phyloP scores from a whole-genome alignment of 2,888 invertebrate species.

The Drosophila mettleri region DNA sequence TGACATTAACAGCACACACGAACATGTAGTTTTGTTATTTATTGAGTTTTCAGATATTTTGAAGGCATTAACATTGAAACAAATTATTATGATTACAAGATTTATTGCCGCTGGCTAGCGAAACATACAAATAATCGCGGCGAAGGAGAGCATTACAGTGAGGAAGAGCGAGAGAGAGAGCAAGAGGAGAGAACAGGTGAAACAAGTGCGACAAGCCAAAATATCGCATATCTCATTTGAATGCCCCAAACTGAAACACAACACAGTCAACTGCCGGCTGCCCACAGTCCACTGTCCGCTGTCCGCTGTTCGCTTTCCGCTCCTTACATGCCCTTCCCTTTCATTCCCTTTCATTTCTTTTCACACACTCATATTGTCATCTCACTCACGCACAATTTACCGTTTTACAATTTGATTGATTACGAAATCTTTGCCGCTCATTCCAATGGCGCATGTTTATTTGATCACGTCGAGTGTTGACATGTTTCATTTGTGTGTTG shows the following conservation, averaged over 20 bases:
- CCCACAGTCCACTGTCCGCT: not conserved
- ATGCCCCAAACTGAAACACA: constrained; percentile 40
- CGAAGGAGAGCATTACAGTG: constrained; percentile 11
- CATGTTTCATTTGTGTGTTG: constrained; percentile 21
- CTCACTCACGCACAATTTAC: constrained; percentile 58
- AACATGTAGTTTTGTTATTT: constrained; percentile 84
- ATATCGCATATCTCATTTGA: constrained; percentile 63
- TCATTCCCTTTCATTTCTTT: not conserved
- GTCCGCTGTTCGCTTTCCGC: constrained; percentile 5
- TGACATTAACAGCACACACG: constrained; percentile 84
- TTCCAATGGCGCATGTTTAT: constrained; percentile 30
- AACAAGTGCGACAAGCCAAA: constrained; percentile 35
- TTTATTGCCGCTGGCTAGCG: constrained; percentile 76
- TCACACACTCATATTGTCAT: constrained; percentile 22
- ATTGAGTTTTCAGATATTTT: constrained; percentile 84
- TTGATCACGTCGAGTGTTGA: constrained; percentile 34
- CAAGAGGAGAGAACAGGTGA: not conserved
- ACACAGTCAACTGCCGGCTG: not conserved
- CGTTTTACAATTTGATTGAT: constrained; percentile 62
- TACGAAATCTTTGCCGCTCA: constrained; percentile 35
- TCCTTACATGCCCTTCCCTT: too few relatives aligned
- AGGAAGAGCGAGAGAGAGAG: constrained; percentile 3
- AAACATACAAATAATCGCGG: constrained; percentile 76
- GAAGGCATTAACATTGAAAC: constrained; percentile 84
- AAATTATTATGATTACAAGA: constrained; percentile 84